Conservation (phyloP, 2,888 invertebrate genomes). For the Nomada fucata region DNA sequence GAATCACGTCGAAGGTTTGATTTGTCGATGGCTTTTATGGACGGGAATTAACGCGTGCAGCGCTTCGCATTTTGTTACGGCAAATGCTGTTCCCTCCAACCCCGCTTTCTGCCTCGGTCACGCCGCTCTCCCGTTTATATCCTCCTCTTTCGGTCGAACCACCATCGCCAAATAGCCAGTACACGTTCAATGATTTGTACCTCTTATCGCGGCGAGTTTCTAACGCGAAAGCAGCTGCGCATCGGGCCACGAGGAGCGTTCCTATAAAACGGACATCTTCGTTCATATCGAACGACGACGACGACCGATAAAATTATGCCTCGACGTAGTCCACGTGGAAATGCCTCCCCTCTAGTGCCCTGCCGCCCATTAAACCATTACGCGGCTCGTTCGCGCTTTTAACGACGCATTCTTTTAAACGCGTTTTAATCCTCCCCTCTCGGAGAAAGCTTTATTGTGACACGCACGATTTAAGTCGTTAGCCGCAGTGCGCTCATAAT, state of each 20-base stretch:
- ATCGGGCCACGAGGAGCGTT: constrained; percentile 2
- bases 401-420: constrained; percentile 69
- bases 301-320: constrained; percentile 8
- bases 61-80: constrained; percentile 83
- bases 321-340: not conserved
- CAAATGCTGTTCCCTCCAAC: constrained; percentile 76
- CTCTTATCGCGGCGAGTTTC: constrained; percentile 79
- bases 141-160: constrained; percentile 62
- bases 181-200: constrained; percentile 81
- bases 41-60: constrained; percentile 83
- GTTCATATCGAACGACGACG: not conserved
- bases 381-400: constrained; percentile 65
- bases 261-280: not conserved
- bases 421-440: constrained; percentile 49
- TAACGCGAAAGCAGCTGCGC: constrained; percentile 70
- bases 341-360: not conserved
- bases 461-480: constrained; percentile 65
- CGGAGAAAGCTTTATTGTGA: constrained; percentile 56
- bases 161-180: constrained; percentile 76
- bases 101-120: constrained; percentile 49
- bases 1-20: constrained; percentile 83
- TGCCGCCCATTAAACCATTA: constrained; percentile 51
- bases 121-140: constrained; percentile 57
- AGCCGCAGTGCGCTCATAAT: constrained; percentile 65
- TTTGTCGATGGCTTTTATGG: constrained; percentile 84